These are phyloP conservation scores for Chaetophractus vellerosus DNA, from an alignment of 2,797 vertebrate species.

Conservation along the genomic window DNA sequence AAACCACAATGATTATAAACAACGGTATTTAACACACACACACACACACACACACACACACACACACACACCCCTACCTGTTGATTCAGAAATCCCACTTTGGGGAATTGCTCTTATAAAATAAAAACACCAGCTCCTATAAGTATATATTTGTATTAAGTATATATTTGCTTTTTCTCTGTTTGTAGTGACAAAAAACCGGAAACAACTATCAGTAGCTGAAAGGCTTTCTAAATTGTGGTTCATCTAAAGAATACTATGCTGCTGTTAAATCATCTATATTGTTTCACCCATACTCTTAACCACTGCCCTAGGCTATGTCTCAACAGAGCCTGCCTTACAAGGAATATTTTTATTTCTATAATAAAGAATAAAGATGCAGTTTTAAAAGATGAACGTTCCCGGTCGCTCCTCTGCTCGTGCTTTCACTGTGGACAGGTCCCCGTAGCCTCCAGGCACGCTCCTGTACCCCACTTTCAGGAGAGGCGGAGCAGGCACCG, in stretches of 20 bases:
- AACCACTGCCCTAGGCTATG: not conserved
- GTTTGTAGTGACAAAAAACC: not conserved
- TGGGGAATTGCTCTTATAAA: constrained; percentile 8
- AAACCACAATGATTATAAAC: not conserved
- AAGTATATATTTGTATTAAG: not conserved
- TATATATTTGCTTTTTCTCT: constrained; percentile 10
- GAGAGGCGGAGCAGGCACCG: not conserved
- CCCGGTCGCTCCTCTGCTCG: not conserved
- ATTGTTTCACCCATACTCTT: not conserved
- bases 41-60: not conserved
- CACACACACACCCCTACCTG: not conserved
- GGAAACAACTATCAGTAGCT: not conserved
- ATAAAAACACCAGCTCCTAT: not conserved
- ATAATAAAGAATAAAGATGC: not conserved
- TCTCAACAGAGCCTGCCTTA: not conserved
- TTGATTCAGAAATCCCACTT: constrained; percentile 40
- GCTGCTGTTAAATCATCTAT: not conserved
- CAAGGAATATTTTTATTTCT: not conserved
- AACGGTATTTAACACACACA: not conserved
- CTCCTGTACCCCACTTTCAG: not conserved
- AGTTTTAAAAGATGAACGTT: not conserved
- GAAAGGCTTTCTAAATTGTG: not conserved
- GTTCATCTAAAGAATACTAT: not conserved
- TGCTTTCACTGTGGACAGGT: not conserved
- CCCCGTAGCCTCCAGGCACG: not conserved